A percentile compares a stretch with the other conserved stretches of the same genome.
Evolutionary conservation across 2,888 invertebrate species (phyloP).

Genomic region (Gastrophysa polygoni): DNA sequence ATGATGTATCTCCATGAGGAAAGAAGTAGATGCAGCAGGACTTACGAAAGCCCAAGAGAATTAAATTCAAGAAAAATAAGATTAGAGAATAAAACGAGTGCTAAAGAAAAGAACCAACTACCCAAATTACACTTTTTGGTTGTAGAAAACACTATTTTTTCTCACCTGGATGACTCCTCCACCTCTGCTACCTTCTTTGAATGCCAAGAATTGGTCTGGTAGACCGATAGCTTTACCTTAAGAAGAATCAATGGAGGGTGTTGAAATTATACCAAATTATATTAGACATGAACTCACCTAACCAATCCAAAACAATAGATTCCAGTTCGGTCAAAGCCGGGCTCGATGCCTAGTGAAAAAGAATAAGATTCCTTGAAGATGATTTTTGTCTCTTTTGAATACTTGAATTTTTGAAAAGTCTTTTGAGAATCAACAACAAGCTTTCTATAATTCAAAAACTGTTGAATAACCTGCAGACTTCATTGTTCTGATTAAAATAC

Average conservation of each 20-base stretch:
- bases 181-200: constrained; percentile 84
- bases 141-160: neutral
- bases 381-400: neutral
- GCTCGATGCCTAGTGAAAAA: constrained; percentile 71
- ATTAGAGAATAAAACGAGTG: too few species aligned
- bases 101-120: too few species aligned
- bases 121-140: too few species aligned
- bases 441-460: too few species aligned
- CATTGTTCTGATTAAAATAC: too few species aligned
- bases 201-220: constrained; percentile 85
- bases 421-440: too few species aligned
- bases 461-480: too few species aligned
- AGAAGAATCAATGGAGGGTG: too few species aligned
- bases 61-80: too few species aligned
- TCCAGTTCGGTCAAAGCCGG: constrained; percentile 90
- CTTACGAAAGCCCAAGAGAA: too few species aligned
- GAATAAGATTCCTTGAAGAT: neutral
- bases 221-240: constrained; percentile 92
- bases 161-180: constrained; percentile 93
- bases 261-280: neutral
- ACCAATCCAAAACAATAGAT: constrained; percentile 94
- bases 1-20: too few species aligned
- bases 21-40: too few species aligned
- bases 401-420: neutral
- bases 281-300: constrained; percentile 65